Evolutionary conservation across 1,140 invertebrate species (phyloP).

Genomic region (Megalonaias nervosa): DNA sequence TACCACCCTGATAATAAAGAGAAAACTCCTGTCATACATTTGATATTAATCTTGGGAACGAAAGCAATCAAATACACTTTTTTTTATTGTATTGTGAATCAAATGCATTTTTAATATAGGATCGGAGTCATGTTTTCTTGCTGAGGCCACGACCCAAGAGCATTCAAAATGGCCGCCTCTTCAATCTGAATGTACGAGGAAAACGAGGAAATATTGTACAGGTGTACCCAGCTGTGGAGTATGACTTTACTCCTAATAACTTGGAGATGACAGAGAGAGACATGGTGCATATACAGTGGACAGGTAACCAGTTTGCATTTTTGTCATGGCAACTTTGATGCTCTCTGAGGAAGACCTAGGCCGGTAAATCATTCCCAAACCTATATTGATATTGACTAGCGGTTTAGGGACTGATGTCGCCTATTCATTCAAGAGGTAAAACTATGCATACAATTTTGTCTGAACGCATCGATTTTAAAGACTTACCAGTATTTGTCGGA

Average conservation of each 20-base stretch:
- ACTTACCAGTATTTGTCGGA: too few species aligned
- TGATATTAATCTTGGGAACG: too few species aligned
- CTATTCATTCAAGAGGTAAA: too few species aligned
- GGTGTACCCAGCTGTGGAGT: conserved; percentile 68
- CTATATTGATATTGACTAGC: too few species aligned
- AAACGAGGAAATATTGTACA: conserved; percentile 71
- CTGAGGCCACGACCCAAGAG: conserved; percentile 50
- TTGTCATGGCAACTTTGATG: background rate
- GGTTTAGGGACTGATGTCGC: too few species aligned
- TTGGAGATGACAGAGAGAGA: conserved; percentile 56
- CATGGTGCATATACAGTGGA: conserved; percentile 70
- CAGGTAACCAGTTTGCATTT: conserved; percentile 46
- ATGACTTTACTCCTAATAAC: conserved; percentile 66
- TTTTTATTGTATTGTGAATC: too few species aligned
- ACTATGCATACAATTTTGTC: too few species aligned
- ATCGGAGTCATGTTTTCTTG: conserved; percentile 66
- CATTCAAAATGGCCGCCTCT: conserved; percentile 43
- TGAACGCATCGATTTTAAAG: too few species aligned
- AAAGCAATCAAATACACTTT: too few species aligned
- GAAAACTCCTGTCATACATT: too few species aligned
- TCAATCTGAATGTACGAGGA: conserved; percentile 67
- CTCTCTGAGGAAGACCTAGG: background rate
- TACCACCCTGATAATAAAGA: too few species aligned
- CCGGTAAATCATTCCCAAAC: too few species aligned
- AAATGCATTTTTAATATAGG: conserved; percentile 39